Base-by-base conservation (phyloP, 2,797 vertebrate genomes). In the Lemur catta region DNA sequence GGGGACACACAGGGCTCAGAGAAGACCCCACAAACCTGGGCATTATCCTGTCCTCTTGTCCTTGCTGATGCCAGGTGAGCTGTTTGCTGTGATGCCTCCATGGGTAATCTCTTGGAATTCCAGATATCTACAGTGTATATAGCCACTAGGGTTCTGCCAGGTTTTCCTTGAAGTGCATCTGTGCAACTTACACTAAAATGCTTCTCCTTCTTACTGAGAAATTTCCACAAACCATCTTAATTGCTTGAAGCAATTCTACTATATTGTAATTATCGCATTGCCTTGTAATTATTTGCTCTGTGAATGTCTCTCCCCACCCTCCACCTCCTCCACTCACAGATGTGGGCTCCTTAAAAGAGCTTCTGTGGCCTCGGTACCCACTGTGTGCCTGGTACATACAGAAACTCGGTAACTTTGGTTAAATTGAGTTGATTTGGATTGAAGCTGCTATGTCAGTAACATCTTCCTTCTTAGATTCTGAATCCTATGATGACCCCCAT, bases 201-300 rank as follows among this genome's bases (percentile, higher is more conserved):
- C 80, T 76, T 84, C 75, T 86, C 63, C 67, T 61, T 86, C 84
- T 89, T 46, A 48, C 61, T 96, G 84, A 28, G 80, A 94, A 87
- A 50, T 43, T 24, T 57, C 10, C 91, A 90, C 82, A 84, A 84
- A 91, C 89, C 28, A 59, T 84, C 94, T 87, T 78, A 94, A 91
- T 59, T 91, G 87, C 91, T 86, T 52, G 71, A 78, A 88, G 84
- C 79, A 86, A 93, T 89, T 93, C 84, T 43, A 59, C 88, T 81
- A 52, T 92, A 76, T 76, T 43, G 24, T 92, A 95, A 96, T 96
- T 61, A 94, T 93, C 11, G 0, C 71, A 61, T 35, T 84, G 94
- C 71, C 65, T 78, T 65, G 75, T 91, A 91, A 96, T 92, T 91
- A 95, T 81, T 96, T 95, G 92, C 82, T 93, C 80, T 93, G 80